Conservation (phyloP, 1,140 invertebrate genomes). For the Drosophila mayri region DNA sequence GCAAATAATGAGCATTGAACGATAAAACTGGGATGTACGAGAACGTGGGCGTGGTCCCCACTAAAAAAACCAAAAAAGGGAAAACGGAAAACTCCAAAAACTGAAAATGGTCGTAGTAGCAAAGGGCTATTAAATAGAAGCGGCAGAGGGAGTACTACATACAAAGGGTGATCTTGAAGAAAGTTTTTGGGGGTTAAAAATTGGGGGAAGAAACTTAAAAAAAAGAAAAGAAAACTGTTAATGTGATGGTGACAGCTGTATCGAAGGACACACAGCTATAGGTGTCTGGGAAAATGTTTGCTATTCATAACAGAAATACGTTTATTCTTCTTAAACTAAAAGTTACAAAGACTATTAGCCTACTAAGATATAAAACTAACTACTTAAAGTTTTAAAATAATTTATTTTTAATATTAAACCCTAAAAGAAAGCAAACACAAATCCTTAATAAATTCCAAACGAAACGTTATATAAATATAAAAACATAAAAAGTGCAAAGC, state of each 20-base stretch:
- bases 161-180: conserved; percentile 20
- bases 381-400: not conserved
- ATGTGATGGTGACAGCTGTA: conserved; percentile 29
- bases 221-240: not conserved
- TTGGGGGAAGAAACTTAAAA: not conserved
- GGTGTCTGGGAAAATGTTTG: not conserved
- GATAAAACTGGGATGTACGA: conserved; percentile 50
- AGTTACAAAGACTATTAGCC: too few relatives aligned
- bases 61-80: conserved; percentile 24
- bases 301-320: not conserved
- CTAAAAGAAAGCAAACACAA: too few relatives aligned
- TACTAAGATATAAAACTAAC: too few relatives aligned
- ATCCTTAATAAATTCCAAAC: too few relatives aligned
- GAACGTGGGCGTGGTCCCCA: conserved; percentile 34
- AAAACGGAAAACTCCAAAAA: conserved; percentile 32
- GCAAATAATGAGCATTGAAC: conserved; percentile 71
- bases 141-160: not conserved
- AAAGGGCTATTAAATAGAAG: conserved; percentile 13
- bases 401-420: too few relatives aligned
- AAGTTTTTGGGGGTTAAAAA: conserved; percentile 22
- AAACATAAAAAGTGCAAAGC: too few relatives aligned
- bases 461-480: too few relatives aligned
- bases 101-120: conserved; percentile 28
- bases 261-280: conserved; percentile 15
- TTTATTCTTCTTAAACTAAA: too few relatives aligned